Evolutionary conservation across 2,888 invertebrate genomes (phyloP), one percentile per base, ranked within the genome.

Genomic region (Heliconius ismenius): DNA sequence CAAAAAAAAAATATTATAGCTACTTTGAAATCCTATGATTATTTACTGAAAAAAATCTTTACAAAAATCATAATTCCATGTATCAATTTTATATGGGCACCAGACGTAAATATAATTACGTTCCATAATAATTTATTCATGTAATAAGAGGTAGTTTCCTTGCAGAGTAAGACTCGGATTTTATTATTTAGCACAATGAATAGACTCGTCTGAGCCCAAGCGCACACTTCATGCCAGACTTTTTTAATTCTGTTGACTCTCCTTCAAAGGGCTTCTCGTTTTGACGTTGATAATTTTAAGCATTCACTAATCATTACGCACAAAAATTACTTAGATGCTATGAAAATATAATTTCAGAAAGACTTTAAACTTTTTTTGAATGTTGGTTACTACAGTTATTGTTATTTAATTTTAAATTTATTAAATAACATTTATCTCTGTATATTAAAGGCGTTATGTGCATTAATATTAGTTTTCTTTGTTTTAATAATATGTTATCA

Each of bases 101-200:
- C 24, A 67, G 15, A 58, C 21, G 24, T 32, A 21, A 54, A 28
- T 43, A 69, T 54, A 49, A 21, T 69, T 28, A 49, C 4, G 49
- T 70, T 7, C 4, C 7, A 62, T 54, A 15, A 58, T 58, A 70
- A 58, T 32, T 58, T 70, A 70, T 70, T 70, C 58, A 73, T 26
- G 11, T 10, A 62, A 24, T 36, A 60, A 62, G 43, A 26, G 60
- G 32, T 58, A 39, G 73, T 75, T 32, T 78, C 73, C 67, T 74
- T 72, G 69, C 64, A 70, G 69, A 54, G n/a, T 72, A 72, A 75
- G 60, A 72, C 76, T 78, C 67, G 73, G 77, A 75, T 77, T 80
- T 76, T 74, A 78, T 80, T 78, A 78, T 79, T 79, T 78, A 77
- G 74, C 77, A 74, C 77, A 80, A 78, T 80, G 79, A 80, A 80